Base-by-base conservation (phyloP, 2,888 invertebrate genomes). In the Mesochorus sp. region DNA sequence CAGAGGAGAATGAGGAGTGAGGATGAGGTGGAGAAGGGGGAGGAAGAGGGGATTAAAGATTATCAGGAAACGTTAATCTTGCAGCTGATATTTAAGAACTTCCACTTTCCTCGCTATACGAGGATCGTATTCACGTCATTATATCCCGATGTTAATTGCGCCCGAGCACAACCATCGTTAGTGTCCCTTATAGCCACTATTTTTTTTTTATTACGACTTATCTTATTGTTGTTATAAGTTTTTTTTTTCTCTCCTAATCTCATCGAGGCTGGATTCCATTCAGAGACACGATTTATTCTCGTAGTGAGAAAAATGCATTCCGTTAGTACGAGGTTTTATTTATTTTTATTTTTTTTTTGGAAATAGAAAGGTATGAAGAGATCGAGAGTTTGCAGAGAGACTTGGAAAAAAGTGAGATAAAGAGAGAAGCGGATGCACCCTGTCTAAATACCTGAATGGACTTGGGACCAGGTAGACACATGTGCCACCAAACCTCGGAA, bases 381-480 rank as follows among this genome's bases (percentile, higher is more conserved):
- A 61, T 28, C 10, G 19, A 31, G 37, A 55, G 55, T 17, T 26
- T 21, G 31, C 19, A 79, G 80, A 80, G 70, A 77, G 76, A 57
- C 74, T 72, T 70, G 14, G 78, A 70, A 76, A 74, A 71, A 82
- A n/a, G n/a, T n/a, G 31, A 42, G 21, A 81, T 80, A 81, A 75
- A 81, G 83, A 83, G 68, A 82, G 81, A 82, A 84, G 81, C 83
- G 81, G 84, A 83, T 82, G 81, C 83, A 85, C 84, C 84, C 83
- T 82, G 83, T 77, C 82, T 82, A 83, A 85, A 85, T 81, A 82
- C 76, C 82, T 87, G 86, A 87, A 86, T 86, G 84, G 85, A 85
- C 76, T 83, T 80, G 81, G 72, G 39, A 42, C 44, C 83, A 86
- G 85, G 86, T 86, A 87, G 81, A 81, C 79, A 76, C 75, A 55